Evolutionary conservation across 92 coral and sea anemone species (phyloP), one percentile per base, ranked within the genome.

Genomic region (Chrysogorgia sp.): DNA sequence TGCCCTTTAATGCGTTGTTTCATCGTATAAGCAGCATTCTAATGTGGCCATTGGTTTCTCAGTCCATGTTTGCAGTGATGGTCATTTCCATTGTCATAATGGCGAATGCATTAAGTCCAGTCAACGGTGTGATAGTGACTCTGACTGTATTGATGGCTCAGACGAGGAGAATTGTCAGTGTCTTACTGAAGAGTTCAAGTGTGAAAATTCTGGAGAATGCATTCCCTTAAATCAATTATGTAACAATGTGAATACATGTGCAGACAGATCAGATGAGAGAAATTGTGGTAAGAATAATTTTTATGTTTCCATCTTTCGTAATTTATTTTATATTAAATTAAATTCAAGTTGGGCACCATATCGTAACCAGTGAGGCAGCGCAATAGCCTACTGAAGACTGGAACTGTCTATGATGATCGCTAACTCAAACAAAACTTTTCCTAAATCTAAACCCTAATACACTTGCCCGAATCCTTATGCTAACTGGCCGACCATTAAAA

Each of bases 101-200:
- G 96, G 98, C 25, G 88, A 79, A n/a, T 93, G 98, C 37, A 84
- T 93, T 19, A 87, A 77, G 47, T 70, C 79, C 59, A 91, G 80
- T 17, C 75, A 83, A 21, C 86, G 77, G 12, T 93, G 97, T 34
- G 92, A 93, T 72, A 87, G 93, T 12, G 97, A 93, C 48, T 37
- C 41, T 0, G 89, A 77, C 31, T 93, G 97, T 29, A 40, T 76
- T 21, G 97, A 93, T 74, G 86, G 63, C 35, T 91, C 96, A 58
- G 92, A 91, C 59, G 96, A 91, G 65, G 48, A 25, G 5, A 67
- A 85, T 74, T 91, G 96, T 55, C 77, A 76, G 29, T 91, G 96
- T 45, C 63, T 81, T 59, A 41, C 86, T 14, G 52, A 56, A 10
- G 86, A 91, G 64, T 83, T 85, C 59, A 59, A 58, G 23, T 91